Percentiles rank a stretch among this genome's conserved stretches.
phyloP scores from a whole-genome alignment of 2,888 invertebrate species.

The Tetramorium bicarinatum region DNA sequence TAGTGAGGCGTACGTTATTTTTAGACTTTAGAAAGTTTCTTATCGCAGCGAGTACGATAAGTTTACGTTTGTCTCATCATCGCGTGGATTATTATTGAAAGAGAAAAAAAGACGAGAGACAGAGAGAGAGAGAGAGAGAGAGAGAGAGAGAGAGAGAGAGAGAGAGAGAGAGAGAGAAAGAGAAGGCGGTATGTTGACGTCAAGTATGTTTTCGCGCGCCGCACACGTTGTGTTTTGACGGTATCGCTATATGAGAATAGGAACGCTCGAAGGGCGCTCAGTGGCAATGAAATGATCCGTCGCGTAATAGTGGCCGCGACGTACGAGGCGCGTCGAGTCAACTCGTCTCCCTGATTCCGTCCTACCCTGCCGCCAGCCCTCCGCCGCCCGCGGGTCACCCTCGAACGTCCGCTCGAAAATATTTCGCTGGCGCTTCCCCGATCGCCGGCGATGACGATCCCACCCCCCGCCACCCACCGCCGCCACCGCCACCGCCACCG shows the following conservation, averaged over 20 bases:
- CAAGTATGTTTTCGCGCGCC: not conserved
- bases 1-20: not conserved
- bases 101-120: no score
- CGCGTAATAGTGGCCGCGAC: not conserved
- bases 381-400: not conserved
- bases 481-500: constrained; percentile 32
- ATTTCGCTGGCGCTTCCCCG: constrained; percentile 45
- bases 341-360: not conserved
- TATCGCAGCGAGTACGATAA: not conserved
- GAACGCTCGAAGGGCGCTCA: not conserved
- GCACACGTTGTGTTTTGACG: not conserved
- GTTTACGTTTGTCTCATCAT: no score
- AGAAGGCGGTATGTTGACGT: not conserved
- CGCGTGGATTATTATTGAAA: not conserved
- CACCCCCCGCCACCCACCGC: constrained; percentile 40
- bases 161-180: no score
- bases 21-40: not conserved
- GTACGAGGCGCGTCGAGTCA: not conserved
- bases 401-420: not conserved
- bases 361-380: not conserved
- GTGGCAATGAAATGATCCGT: not conserved
- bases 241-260: not conserved
- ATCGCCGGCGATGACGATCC: constrained; percentile 57
- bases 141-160: not conserved
- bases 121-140: no score